These are phyloP conservation scores for Neoarius graeffei DNA, from an alignment of 2,113 vertebrate genomes.

Conservation along the genomic window DNA sequence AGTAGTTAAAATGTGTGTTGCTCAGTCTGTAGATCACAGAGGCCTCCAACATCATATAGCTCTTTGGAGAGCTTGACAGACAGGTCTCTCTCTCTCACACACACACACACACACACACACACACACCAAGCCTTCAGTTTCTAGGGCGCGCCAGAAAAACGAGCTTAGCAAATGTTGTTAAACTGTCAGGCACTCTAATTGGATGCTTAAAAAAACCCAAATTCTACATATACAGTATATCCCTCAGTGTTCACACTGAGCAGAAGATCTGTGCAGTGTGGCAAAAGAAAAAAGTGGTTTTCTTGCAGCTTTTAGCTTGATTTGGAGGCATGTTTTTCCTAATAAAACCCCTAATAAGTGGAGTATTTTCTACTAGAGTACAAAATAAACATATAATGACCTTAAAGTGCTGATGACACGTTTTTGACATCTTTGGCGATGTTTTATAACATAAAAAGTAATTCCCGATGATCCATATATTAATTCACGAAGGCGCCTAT, in stretches of 20 bases:
- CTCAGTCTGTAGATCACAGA: slow-evolving; percentile 10
- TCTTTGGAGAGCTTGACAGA: not conserved
- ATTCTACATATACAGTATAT: not conserved
- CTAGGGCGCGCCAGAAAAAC: not conserved
- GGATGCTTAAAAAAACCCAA: not conserved
- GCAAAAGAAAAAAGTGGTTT: not conserved
- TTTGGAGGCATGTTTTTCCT: not conserved
- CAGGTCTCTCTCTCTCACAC: no score
- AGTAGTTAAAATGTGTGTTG: slow-evolving; percentile 3
- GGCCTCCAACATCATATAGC: slow-evolving; percentile 8
- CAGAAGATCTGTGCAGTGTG: not conserved
- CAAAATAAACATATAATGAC: not conserved
- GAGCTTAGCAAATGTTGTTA: not conserved
- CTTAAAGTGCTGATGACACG: no score
- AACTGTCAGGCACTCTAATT: not conserved
- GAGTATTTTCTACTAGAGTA: not conserved
- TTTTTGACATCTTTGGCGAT: no score
- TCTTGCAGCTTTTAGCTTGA: not conserved
- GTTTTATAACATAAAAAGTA: no score
- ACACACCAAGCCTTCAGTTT: not conserved
- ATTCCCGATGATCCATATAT: no score
- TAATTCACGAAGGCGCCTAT: no score
- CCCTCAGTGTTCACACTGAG: not conserved
- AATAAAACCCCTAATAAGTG: not conserved
- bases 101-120: no score